A percentile compares a stretch with the other conserved stretches of the same genome.
These are phyloP conservation scores for Drosophila niveifrons DNA, from an alignment of 2,888 invertebrate species.

Conservation along the genomic window DNA sequence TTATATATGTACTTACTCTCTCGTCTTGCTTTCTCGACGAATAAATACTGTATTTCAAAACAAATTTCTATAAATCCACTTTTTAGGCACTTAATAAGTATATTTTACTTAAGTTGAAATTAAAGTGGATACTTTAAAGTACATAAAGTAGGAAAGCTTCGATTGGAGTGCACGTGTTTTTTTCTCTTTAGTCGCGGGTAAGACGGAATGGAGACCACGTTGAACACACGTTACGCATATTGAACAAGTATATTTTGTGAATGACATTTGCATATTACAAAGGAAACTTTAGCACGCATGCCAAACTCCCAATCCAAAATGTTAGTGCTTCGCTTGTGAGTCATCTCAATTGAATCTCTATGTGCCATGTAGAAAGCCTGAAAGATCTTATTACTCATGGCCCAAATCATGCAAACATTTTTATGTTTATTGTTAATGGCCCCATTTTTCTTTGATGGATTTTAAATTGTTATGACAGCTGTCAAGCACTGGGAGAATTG, in stretches of 20 bases:
- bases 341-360: constrained; percentile 40
- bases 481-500: constrained; percentile 10
- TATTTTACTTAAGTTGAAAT: constrained; percentile 29
- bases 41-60: too few species aligned
- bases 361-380: constrained; percentile 36
- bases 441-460: constrained; percentile 49
- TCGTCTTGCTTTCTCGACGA: too few species aligned
- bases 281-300: constrained; percentile 37
- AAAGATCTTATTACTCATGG: constrained; percentile 52
- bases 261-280: constrained; percentile 54
- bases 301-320: constrained; percentile 44
- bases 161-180: constrained; percentile 40
- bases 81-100: constrained; percentile 7
- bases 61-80: too few species aligned
- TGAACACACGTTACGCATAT: constrained; percentile 44
- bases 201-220: constrained; percentile 44
- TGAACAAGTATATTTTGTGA: constrained; percentile 23
- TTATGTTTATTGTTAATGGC: constrained; percentile 44
- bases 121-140: constrained; percentile 35
- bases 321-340: constrained; percentile 44
- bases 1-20: too few species aligned
- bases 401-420: constrained; percentile 50
- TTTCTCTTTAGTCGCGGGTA: constrained; percentile 10
- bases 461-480: constrained; percentile 61
- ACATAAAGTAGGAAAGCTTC: constrained; percentile 29